Base-by-base conservation (phyloP, 2,888 invertebrate species). In the Chloromyia formosa region DNA sequence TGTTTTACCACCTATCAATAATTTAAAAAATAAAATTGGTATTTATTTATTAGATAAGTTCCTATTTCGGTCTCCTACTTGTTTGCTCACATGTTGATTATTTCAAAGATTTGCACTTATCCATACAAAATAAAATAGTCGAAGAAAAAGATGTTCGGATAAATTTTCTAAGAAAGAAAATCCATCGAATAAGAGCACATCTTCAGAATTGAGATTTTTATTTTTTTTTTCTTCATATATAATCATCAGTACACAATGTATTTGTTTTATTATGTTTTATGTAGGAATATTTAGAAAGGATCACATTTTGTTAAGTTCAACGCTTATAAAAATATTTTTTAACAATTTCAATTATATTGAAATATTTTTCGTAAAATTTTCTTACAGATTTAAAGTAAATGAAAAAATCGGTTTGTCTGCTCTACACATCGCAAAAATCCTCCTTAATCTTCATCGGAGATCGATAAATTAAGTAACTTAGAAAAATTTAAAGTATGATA, bases 231-330 rank as follows among this genome's bases (percentile, higher is more conserved):
- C 74, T 77, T 77, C 75, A 75, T 75, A 66, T 75, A 72, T 72
- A 74, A 77, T 77, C 66, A 72, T 72, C 74, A 75, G 74, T 77
- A 75, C 75, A 77, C 73, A 77, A 75, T 77, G 77, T 72, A 53
- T 74, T 77, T 74, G 20, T 60, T 74, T 54, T 73, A n/a, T 73
- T 49, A 22, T 74, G 53, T 68, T 68, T 72, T 64, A 61, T 77
- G 75, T 77, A 75, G 77, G 75, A 77, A 77, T 75, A 77, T 77
- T 74, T 75, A 76, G 77, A 77, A 77, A 77, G 75, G 74, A 77
- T 75, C 75, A 77, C 75, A 75, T 75, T 77, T 77, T 77, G 56
- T 77, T 77, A 66, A 77, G 75, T 75, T 77, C 74, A 77, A 77
- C 76, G 74, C 76, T 77, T 77, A 77, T 77, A 77, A 77, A 77